Evolutionary conservation across 2,888 invertebrate genomes (phyloP), one percentile per base, ranked within the genome.

Genomic region (Drosophila trichaetosa): DNA sequence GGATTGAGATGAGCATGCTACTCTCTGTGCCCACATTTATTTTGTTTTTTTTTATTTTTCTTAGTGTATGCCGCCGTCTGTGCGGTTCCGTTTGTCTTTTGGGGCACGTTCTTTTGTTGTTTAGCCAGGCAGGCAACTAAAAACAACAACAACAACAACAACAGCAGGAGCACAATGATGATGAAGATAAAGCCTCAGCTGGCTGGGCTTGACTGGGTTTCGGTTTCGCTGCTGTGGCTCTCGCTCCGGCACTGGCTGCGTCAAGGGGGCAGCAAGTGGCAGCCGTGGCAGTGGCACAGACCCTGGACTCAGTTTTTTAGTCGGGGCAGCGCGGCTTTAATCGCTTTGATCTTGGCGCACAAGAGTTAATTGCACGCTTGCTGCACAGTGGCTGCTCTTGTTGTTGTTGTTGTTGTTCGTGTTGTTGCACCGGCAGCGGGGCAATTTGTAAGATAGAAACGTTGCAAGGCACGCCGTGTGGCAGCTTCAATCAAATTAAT

Each of bases 401-500:
- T 60, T 69, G 67, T 48, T 66, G 71, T 69, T 70, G 38, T 27
- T 61, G 65, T 58, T 69, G 58, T 46, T 69, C 49, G 34, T 68
- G 69, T 40, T 69, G 51, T 56, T 56, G 68, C 68, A 60, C 56
- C 74, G 67, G 72, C 73, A 66, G 81, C 63, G 72, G 68, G 73
- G 87, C 85, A 89, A 89, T 85, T 85, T 85, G 87, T 86, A 73
- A 76, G 70, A 82, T 91, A 85, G 87, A 83, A 89, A 77, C 80
- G 81, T 82, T 80, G 84, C 72, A 76, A 76, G 82, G 79, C 89
- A 80, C 77, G 83, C 90, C 84, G 90, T 89, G 91, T 91, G 92
- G 91, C 91, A 89, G 91, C 90, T 91, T 91, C 91, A 92, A 92
- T 92, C 91, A 92, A 92, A 91, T 92, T 92, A 92, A 92, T 92